A percentile compares a stretch with the other conserved stretches of the same genome.
Conservation (phyloP, 1,140 invertebrate species). For the Aradophagus sp. region DNA sequence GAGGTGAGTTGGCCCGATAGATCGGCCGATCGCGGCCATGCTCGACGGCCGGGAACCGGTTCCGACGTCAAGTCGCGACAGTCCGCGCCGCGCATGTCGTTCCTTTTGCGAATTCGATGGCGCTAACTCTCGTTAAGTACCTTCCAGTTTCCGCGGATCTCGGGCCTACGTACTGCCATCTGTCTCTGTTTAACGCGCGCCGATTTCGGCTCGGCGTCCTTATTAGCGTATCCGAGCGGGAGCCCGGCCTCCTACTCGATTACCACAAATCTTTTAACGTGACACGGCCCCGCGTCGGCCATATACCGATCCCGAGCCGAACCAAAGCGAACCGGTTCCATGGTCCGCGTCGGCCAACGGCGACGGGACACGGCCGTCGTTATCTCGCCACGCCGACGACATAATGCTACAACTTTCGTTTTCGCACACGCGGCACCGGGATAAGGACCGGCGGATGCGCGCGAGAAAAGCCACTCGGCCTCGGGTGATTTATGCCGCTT, state of each 20-base stretch:
- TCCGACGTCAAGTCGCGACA: constrained; percentile 61
- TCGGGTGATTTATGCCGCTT: constrained; percentile 50
- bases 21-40: constrained; percentile 59
- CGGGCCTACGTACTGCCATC: constrained; percentile 2
- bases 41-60: constrained; percentile 65
- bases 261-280: constrained; percentile 63
- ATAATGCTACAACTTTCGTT: constrained; percentile 69
- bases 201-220: too few relatives aligned
- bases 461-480: neutral
- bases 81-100: constrained; percentile 58
- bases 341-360: constrained; percentile 50
- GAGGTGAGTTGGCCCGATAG: constrained; percentile 55
- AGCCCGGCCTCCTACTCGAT: constrained; percentile 62
- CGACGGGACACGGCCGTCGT: constrained; percentile 51
- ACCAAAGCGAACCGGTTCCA: constrained; percentile 70
- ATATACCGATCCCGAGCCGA: constrained; percentile 65
- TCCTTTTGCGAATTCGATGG: constrained; percentile 48
- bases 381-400: constrained; percentile 58
- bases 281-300: constrained; percentile 55
- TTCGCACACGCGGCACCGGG: constrained; percentile 60
- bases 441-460: constrained; percentile 47
- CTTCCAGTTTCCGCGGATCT: constrained; percentile 59
- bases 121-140: constrained; percentile 59
- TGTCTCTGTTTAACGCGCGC: too few relatives aligned
- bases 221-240: constrained; percentile 34